A percentile compares a stretch with the other conserved stretches of the same genome.
phyloP scores from a whole-genome alignment of 2,113 vertebrate genomes.

The Podilymbus podiceps region DNA sequence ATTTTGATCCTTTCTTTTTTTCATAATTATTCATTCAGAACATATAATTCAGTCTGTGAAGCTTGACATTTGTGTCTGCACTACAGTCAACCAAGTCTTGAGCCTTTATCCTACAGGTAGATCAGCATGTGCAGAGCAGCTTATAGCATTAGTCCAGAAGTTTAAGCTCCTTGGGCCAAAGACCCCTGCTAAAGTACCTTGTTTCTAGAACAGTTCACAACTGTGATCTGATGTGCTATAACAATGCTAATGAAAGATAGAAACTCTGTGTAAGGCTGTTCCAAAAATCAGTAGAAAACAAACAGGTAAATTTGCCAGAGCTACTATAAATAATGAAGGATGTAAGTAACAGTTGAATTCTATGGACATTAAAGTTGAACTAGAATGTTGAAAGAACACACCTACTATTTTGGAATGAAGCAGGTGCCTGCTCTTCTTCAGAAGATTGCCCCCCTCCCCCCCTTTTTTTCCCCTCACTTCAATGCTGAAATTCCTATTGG shows the following conservation, averaged over 20 bases:
- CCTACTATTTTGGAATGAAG: neutral
- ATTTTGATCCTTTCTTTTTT: neutral
- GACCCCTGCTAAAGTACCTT: neutral
- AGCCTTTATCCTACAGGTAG: neutral
- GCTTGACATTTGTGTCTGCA: neutral
- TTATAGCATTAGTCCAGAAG: neutral
- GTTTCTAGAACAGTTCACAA: neutral
- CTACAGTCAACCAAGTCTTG: neutral
- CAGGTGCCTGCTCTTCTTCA: neutral
- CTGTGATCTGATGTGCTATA: neutral
- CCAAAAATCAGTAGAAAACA: neutral
- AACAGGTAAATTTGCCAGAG: neutral
- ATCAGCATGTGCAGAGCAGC: neutral
- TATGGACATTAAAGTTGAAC: neutral
- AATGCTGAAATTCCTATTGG: neutral
- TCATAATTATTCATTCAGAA: neutral
- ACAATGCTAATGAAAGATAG: neutral
- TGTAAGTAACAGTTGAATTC: neutral
- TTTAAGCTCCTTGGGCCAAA: neutral
- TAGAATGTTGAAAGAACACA: neutral
- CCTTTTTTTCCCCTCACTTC: rapidly evolving
- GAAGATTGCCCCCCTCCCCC: neutral
- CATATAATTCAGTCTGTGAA: neutral
- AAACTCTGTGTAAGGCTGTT: neutral
- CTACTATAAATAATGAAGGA: neutral